These are phyloP conservation scores for Myotis brandtii DNA, from an alignment of 2,113 vertebrate genomes.

Conservation along the genomic window DNA sequence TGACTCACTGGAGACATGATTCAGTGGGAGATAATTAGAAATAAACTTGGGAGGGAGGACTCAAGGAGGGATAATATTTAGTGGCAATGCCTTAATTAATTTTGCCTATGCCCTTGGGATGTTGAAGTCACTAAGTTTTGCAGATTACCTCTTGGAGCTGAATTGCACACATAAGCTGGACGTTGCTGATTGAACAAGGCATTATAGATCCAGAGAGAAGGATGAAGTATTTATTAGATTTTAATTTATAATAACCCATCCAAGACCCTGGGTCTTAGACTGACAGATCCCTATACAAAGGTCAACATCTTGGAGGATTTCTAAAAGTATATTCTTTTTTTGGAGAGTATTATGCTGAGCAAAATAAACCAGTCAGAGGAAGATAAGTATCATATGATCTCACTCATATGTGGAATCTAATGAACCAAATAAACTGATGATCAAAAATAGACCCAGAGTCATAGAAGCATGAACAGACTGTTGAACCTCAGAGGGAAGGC, in stretches of 20 bases:
- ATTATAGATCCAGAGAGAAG: conserved; percentile 64
- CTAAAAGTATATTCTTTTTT: conserved; percentile 72
- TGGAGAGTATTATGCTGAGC: too few relatives aligned
- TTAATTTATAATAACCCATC: conserved; percentile 77
- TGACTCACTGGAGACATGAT: conserved; percentile 68
- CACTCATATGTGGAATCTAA: too few relatives aligned
- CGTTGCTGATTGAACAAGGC: conserved; percentile 45
- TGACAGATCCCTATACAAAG: conserved; percentile 64
- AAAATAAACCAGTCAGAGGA: too few relatives aligned
- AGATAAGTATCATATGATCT: too few relatives aligned
- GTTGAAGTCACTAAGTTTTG: conserved; percentile 35
- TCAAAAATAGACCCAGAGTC: too few relatives aligned
- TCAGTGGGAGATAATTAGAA: conserved; percentile 80
- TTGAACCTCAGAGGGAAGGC: too few relatives aligned
- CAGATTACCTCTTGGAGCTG: background rate
- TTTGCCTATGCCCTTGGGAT: conserved; percentile 60
- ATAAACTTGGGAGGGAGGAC: conserved; percentile 65
- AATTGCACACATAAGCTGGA: conserved; percentile 48
- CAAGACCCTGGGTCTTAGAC: conserved; percentile 50
- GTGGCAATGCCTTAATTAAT: conserved; percentile 74
- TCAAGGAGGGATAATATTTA: conserved; percentile 67
- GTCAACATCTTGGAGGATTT: conserved; percentile 64
- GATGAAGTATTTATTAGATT: conserved; percentile 72
- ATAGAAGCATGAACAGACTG: too few relatives aligned
- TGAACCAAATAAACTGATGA: too few relatives aligned